phyloP scores from a whole-genome alignment of 2,113 vertebrate genomes.

The Macrotis lagotis region DNA sequence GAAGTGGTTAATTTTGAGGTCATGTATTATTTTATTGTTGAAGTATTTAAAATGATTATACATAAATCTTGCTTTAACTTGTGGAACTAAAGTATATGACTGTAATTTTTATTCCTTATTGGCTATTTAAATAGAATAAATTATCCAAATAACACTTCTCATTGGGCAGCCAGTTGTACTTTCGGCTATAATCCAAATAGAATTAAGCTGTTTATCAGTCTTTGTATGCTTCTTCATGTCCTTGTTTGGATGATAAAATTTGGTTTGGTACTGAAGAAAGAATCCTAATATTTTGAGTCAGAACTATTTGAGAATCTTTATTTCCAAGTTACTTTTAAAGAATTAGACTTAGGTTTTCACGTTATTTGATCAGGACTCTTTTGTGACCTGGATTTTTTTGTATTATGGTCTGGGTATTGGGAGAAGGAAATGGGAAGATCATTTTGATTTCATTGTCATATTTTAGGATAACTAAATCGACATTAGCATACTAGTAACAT shows the following conservation, averaged over 20 bases:
- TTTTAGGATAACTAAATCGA: neutral
- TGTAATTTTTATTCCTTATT: conserved; percentile 13
- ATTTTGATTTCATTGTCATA: neutral
- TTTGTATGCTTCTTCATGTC: neutral
- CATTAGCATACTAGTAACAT: neutral
- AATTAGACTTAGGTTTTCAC: neutral
- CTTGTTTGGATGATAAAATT: neutral
- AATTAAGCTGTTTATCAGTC: neutral
- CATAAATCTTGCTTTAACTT: conserved; percentile 6
- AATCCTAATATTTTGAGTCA: neutral
- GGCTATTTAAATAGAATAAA: conserved; percentile 6
- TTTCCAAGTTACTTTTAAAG: neutral
- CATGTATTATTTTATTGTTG: conserved; percentile 12
- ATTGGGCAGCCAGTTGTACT: neutral
- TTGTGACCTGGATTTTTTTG: neutral
- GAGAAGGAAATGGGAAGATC: neutral
- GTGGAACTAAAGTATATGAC: neutral
- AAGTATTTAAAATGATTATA: neutral
- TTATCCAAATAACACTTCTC: neutral
- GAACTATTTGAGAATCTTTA: neutral
- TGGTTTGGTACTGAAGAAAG: neutral
- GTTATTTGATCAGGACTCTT: neutral
- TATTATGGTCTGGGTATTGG: neutral
- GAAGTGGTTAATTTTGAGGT: neutral
- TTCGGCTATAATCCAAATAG: neutral